Conservation (phyloP, 2,888 invertebrate species). For the Tetropium fuscum region DNA sequence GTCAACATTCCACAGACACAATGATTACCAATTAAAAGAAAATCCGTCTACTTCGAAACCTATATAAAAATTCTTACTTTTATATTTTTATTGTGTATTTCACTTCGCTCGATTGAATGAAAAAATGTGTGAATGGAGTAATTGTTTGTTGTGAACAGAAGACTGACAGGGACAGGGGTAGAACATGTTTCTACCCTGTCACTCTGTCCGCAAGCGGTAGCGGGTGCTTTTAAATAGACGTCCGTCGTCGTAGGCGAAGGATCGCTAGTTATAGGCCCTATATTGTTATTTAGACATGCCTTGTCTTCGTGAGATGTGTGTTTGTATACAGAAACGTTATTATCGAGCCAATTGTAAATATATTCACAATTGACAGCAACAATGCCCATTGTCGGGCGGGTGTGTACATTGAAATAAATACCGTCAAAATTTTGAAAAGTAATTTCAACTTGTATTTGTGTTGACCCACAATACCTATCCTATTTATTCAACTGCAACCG, state of each 20-base stretch:
- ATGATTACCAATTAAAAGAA: neutral
- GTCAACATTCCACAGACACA: neutral
- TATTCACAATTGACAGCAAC: conserved; percentile 55
- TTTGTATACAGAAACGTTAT: conserved; percentile 63
- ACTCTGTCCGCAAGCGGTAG: conserved; percentile 41
- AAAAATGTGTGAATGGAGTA: conserved; percentile 40
- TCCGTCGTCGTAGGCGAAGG: conserved; percentile 34
- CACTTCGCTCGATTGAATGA: conserved; percentile 28
- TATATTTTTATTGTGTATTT: conserved; percentile 13
- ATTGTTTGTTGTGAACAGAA: conserved; percentile 52
- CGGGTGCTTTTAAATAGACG: conserved; percentile 45
- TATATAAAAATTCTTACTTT: neutral
- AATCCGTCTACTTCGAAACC: conserved; percentile 5
- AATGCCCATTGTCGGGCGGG: conserved; percentile 30
- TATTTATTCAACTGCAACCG: too few relatives aligned
- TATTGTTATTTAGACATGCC: conserved; percentile 56
- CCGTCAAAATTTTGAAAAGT: conserved; percentile 20
- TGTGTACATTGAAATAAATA: conserved; percentile 25
- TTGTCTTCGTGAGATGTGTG: conserved; percentile 56
- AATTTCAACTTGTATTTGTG: too few relatives aligned
- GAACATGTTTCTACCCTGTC: conserved; percentile 45
- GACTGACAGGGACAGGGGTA: conserved; percentile 55
- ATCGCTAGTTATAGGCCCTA: conserved; percentile 37
- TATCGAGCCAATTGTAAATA: conserved; percentile 50
- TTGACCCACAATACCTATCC: too few relatives aligned